These are phyloP conservation scores for Cepphus grylle DNA, from an alignment of 2,113 vertebrate genomes.

Conservation along the genomic window DNA sequence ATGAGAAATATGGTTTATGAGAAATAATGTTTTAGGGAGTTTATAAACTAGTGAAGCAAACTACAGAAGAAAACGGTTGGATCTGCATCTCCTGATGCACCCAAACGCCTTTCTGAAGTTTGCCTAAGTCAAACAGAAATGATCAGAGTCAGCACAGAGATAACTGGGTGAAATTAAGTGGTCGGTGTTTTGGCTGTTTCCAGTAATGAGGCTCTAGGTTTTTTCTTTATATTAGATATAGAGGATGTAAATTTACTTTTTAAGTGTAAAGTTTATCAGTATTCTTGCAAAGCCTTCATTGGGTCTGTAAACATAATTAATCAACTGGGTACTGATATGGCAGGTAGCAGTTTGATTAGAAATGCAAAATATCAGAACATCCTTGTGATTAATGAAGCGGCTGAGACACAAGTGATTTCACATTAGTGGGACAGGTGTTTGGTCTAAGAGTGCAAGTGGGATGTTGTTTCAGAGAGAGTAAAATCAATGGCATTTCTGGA, in stretches of 20 bases:
- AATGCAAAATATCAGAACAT: neutral
- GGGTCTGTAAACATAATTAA: neutral
- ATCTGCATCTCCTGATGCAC: neutral
- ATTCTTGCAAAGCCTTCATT: neutral
- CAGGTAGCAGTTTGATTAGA: neutral
- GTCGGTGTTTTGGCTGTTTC: neutral
- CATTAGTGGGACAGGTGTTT: neutral
- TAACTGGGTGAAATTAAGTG: neutral
- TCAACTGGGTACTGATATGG: neutral
- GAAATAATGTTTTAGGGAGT: neutral
- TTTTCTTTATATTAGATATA: neutral
- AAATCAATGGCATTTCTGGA: neutral
- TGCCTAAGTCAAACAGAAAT: neutral
- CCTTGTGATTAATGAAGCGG: neutral
- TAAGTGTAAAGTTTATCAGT: neutral
- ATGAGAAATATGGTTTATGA: no score
- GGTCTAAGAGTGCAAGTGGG: neutral
- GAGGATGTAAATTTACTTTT: neutral
- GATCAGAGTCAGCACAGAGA: neutral
- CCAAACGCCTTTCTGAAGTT: neutral
- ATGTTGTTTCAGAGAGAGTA: neutral
- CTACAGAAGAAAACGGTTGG: neutral
- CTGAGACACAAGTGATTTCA: neutral
- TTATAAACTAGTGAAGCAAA: neutral
- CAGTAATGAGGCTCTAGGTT: neutral